phyloP scores from a whole-genome alignment of 2,797 vertebrate genomes.

The Acrossocheilus wenchowensis region DNA sequence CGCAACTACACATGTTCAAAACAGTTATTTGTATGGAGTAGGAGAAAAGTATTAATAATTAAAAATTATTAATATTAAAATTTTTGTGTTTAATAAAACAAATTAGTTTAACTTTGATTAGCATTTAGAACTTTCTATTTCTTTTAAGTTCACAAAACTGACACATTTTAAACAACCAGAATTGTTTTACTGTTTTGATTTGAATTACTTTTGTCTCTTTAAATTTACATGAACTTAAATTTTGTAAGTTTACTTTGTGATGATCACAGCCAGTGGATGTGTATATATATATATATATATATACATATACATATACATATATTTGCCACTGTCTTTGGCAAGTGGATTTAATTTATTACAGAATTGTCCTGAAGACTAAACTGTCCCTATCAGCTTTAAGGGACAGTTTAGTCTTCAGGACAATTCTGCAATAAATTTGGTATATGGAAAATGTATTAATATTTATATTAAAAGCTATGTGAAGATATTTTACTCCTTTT shows the following conservation, averaged over 20 bases:
- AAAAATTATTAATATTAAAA: neutral
- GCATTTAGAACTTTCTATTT: neutral
- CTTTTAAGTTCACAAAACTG: neutral
- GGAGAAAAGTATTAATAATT: neutral
- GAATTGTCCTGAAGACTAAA: too few relatives aligned
- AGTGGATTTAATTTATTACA: too few relatives aligned
- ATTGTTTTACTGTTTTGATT: neutral
- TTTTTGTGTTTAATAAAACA: neutral
- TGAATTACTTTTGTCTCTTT: neutral
- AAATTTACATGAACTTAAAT: neutral
- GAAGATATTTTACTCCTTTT: neutral
- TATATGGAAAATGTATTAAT: neutral
- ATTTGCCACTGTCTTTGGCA: too few relatives aligned
- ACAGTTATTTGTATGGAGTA: neutral
- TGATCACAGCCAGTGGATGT: neutral
- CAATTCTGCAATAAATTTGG: neutral
- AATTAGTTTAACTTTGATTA: neutral
- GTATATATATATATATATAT: neutral
- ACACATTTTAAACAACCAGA: neutral
- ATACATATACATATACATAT: too few relatives aligned
- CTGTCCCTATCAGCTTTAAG: too few relatives aligned
- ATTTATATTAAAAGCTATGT: neutral
- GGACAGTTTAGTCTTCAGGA: too few relatives aligned
- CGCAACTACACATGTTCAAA: neutral
- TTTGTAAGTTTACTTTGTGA: neutral